A percentile compares a stretch with the other conserved stretches of the same genome.
phyloP scores from a whole-genome alignment of 2,888 invertebrate genomes.

The Pogonocherus hispidulus region DNA sequence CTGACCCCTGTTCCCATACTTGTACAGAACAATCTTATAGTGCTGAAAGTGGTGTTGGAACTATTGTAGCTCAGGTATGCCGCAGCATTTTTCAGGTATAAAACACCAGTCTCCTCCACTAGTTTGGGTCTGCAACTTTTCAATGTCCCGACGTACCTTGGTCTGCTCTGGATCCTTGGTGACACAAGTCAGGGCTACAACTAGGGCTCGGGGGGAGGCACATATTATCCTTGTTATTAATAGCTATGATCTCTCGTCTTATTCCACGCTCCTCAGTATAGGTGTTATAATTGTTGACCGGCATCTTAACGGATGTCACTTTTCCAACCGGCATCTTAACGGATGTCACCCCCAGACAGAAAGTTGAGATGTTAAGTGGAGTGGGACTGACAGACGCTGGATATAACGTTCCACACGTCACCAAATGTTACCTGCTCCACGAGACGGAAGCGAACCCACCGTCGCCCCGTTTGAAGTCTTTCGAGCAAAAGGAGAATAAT shows the following conservation, averaged over 20 bases:
- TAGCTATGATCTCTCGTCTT: conserved; percentile 32
- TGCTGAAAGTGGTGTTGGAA: conserved; percentile 20
- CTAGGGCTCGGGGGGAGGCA: no score
- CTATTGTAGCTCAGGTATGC: conserved; percentile 23
- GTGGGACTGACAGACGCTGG: neutral
- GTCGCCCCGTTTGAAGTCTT: neutral
- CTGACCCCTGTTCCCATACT: conserved; percentile 23
- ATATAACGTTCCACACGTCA: neutral
- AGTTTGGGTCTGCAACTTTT: conserved; percentile 25
- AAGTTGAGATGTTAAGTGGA: neutral
- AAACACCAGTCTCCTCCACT: neutral
- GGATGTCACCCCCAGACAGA: conserved; percentile 11
- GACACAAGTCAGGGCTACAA: conserved; percentile 29
- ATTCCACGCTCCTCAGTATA: conserved; percentile 30
- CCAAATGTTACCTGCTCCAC: neutral
- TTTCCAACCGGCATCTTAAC: neutral
- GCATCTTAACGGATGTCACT: no score
- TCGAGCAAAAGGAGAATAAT: neutral
- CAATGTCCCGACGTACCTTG: conserved; percentile 29
- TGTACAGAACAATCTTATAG: conserved; percentile 29
- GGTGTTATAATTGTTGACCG: conserved; percentile 2
- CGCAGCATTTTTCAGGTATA: no score
- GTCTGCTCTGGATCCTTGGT: conserved; percentile 32
- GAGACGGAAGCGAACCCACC: neutral
- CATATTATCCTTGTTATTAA: conserved; percentile 37